Conservation (phyloP, 1,140 invertebrate genomes). For the Pseudomyrmex gracilis region DNA sequence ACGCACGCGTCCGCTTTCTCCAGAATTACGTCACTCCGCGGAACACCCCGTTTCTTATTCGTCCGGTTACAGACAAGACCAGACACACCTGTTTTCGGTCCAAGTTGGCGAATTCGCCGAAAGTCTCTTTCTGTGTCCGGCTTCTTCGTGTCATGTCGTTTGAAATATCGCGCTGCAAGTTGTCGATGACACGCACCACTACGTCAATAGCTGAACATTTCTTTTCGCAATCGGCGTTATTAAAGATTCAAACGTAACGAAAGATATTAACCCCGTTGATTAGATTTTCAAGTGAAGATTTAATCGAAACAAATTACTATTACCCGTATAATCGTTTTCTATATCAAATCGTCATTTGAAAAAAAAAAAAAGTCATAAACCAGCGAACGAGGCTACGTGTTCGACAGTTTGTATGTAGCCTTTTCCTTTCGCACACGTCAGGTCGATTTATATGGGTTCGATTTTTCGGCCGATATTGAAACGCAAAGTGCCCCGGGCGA, state of each 20-base stretch:
- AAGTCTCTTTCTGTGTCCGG: background rate
- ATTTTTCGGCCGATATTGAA: constrained; percentile 33
- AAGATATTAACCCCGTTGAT: too few species aligned
- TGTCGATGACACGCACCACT: too few species aligned
- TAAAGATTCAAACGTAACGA: too few species aligned
- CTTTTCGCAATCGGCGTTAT: too few species aligned
- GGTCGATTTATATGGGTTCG: constrained; percentile 9
- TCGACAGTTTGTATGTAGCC: background rate
- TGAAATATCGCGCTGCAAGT: too few species aligned
- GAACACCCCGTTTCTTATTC: constrained; percentile 65
- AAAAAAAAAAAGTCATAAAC: constrained; percentile 11
- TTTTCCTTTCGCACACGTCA: constrained; percentile 29
- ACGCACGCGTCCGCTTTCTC: constrained; percentile 65
- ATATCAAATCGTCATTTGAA: background rate
- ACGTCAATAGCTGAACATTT: too few species aligned
- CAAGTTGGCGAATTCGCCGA: constrained; percentile 39
- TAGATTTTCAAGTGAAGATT: too few species aligned
- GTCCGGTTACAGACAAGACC: constrained; percentile 38
- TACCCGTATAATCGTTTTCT: background rate
- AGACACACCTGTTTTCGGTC: constrained; percentile 23
- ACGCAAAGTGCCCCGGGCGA: background rate
- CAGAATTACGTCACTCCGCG: constrained; percentile 68
- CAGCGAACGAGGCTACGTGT: background rate
- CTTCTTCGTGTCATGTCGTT: background rate
- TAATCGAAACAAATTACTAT: background rate